Evolutionary conservation across 2,113 vertebrate genomes (phyloP).

Genomic region (Dryoscopus gambensis): DNA sequence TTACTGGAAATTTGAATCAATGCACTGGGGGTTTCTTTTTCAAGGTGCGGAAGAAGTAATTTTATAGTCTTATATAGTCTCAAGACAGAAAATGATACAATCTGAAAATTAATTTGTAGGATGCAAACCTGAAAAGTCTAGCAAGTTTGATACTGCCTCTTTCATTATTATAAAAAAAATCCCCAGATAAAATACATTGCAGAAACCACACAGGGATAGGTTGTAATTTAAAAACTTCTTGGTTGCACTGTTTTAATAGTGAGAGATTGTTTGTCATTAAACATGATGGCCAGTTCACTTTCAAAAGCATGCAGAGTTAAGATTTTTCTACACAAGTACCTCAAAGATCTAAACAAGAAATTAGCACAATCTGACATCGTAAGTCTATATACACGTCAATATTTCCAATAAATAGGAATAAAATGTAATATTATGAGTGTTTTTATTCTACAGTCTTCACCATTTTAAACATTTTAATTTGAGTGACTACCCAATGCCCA

Average conservation of each 20-base stretch:
- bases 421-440: not conserved
- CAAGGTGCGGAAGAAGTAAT: not conserved
- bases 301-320: not conserved
- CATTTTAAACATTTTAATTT: not conserved
- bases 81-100: not conserved
- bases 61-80: not conserved
- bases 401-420: not conserved
- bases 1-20: not conserved
- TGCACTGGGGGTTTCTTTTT: rapidly evolving
- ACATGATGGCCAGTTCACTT: not conserved
- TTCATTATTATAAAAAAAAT: not conserved
- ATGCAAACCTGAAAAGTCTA: not conserved
- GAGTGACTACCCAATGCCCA: rapidly evolving
- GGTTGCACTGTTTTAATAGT: not conserved
- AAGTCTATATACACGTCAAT: not conserved
- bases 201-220: not conserved
- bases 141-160: not conserved
- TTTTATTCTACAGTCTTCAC: not conserved
- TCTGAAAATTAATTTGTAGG: not conserved
- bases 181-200: not conserved
- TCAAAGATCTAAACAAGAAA: not conserved
- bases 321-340: not conserved
- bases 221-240: not conserved
- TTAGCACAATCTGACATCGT: not conserved
- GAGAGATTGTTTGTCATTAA: not conserved